Evolutionary conservation across 2,797 vertebrate species (phyloP).

Genomic region (Eospalax fontanierii): DNA sequence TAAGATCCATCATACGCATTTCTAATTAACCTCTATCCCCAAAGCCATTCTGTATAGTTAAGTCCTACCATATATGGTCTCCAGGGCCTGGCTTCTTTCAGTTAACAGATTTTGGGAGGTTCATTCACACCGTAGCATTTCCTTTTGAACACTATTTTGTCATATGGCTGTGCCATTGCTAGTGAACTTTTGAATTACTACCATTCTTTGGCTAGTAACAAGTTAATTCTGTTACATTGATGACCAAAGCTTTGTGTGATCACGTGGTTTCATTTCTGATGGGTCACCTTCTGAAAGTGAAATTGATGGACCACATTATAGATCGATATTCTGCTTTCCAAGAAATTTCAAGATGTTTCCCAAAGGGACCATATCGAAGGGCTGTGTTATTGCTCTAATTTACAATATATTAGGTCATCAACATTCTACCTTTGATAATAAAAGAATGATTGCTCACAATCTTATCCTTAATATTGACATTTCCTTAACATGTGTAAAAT

Average conservation of each 20-base stretch:
- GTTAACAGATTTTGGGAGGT: neutral
- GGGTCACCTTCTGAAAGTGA: neutral
- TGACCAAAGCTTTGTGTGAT: neutral
- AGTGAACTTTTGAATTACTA: slow-evolving; percentile 37
- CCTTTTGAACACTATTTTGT: slow-evolving; percentile 7
- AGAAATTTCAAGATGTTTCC: slow-evolving; percentile 51
- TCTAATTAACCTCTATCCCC: neutral
- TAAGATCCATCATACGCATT: neutral
- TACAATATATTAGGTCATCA: neutral
- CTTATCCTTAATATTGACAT: neutral
- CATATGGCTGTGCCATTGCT: neutral
- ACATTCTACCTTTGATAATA: slow-evolving; percentile 13
- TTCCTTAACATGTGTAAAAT: slow-evolving; percentile 34
- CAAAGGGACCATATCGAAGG: slow-evolving; percentile 2
- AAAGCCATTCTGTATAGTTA: neutral
- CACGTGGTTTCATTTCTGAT: slow-evolving; percentile 33
- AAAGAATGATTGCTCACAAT: slow-evolving; percentile 31
- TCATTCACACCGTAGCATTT: neutral
- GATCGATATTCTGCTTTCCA: slow-evolving; percentile 29
- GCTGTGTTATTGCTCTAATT: neutral
- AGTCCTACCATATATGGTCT: neutral
- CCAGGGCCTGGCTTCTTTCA: slow-evolving; percentile 14
- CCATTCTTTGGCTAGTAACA: neutral
- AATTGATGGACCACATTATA: neutral
- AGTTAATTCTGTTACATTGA: neutral